These are phyloP conservation scores for Procambarus virginalis DNA, from an alignment of 1,140 invertebrate species.

Conservation along the genomic window DNA sequence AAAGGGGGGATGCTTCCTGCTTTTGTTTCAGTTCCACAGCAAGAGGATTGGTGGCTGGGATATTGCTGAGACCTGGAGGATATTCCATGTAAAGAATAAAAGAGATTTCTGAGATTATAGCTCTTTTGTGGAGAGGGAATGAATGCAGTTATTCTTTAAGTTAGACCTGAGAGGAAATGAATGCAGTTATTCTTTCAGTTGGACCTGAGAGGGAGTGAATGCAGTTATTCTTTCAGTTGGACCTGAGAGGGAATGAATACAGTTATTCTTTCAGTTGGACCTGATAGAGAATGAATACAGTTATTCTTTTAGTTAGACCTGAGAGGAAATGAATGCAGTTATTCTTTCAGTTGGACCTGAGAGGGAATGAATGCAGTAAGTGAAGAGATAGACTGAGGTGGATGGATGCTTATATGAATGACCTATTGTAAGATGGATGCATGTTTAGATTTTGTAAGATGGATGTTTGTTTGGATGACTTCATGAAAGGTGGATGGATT, in stretches of 20 bases:
- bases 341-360: background rate
- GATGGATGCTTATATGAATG: too few relatives aligned
- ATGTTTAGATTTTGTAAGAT: too few relatives aligned
- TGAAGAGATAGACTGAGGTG: too few relatives aligned
- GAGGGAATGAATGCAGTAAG: background rate
- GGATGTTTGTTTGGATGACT: too few relatives aligned
- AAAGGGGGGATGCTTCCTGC: background rate
- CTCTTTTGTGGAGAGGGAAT: too few relatives aligned
- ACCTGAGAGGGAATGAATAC: too few relatives aligned
- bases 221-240: background rate
- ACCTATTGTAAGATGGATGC: too few relatives aligned
- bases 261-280: too few relatives aligned
- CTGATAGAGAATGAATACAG: background rate
- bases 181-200: background rate
- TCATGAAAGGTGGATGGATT: too few relatives aligned
- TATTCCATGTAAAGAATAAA: too few relatives aligned
- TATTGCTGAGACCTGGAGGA: background rate
- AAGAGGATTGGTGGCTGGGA: background rate
- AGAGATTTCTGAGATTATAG: too few relatives aligned
- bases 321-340: background rate
- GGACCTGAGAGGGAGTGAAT: background rate
- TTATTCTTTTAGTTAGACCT: background rate
- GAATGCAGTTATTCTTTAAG: background rate
- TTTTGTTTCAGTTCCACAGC: constrained; percentile 1
- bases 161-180: background rate